Conservation (phyloP, 30 jellyfish, hydroid and myxozoan genomes). For the Haliclystus octoradiatus region DNA sequence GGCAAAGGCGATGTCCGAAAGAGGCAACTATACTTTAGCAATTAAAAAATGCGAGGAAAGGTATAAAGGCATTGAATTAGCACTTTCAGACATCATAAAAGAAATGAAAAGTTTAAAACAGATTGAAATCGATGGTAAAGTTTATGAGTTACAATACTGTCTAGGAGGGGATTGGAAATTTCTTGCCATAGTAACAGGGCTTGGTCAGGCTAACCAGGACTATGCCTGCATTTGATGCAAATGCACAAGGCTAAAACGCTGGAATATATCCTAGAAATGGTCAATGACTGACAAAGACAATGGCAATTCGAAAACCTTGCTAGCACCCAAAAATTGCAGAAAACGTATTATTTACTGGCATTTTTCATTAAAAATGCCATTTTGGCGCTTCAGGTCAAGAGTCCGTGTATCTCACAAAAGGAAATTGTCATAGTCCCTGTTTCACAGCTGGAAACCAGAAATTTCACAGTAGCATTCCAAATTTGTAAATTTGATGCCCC, state of each 20-base stretch:
- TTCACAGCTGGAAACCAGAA: no score
- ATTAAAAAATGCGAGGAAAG: not conserved
- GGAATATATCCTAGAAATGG: conserved; percentile 5
- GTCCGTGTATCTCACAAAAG: no score
- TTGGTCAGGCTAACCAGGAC: conserved; percentile 9
- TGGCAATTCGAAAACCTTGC: no score
- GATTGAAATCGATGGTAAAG: not conserved
- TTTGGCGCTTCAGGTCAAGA: no score
- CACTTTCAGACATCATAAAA: conserved; percentile 1
- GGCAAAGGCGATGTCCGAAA: conserved; percentile 1
- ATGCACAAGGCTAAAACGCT: conserved; percentile 3
- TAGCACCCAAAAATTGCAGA: no score
- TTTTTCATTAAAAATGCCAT: no score
- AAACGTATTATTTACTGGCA: no score
- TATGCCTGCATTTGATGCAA: conserved; percentile 25
- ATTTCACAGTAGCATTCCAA: no score
- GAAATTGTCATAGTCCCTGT: no score
- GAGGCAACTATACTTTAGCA: conserved; percentile 17
- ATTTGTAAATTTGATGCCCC: no score
- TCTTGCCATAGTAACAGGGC: conserved; percentile 9
- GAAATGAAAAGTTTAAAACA: not conserved
- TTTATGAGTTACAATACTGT: conserved; percentile 1
- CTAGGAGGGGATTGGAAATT: conserved; percentile 36
- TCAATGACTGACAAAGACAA: conserved; percentile 4
- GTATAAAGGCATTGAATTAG: conserved; percentile 4